Base-by-base conservation (phyloP, 2,888 invertebrate species). In the Miltochrista miniata region DNA sequence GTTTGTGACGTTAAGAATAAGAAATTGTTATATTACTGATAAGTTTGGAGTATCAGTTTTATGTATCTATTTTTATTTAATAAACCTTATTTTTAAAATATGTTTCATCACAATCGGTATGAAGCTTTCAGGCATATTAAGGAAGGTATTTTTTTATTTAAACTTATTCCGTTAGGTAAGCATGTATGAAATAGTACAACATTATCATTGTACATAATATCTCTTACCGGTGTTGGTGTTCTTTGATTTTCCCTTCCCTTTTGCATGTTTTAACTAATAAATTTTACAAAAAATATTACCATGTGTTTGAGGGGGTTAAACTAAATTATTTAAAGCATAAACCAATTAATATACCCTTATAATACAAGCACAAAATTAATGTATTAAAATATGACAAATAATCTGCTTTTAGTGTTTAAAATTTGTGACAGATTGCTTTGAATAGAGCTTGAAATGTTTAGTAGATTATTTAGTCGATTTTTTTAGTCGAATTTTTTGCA, bases 121-220 rank as follows among this genome's bases (percentile, higher is more conserved):
- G 85, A 87, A 88, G 90, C 90, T 90, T 91, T 91, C 90, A 89
- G 79, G 83, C 84, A 70, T 66, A 69, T 35, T 10, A 57, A 39
- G 36, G 29, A 53, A 47, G 45, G 44, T 47, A 43, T 48, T 49
- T 45, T 51, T 45, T 50, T 35, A 39, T 38, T 14, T 34, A 51
- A 46, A 40, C 49, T 41, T 52, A 54, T 45, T 44, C 48, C 60
- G 44, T 56, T 52, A 54, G 48, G 66, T 77, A 86, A 88, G 90
- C 90, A 90, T 90, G 90, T 90, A 88, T 90, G 89, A 82, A 85
- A 82, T 85, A 79, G 73, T 70, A 53, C 41, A 50, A 49, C 51
- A 37, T 42, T 46, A 47, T 54, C 43, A 12, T 68, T 68, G 64
- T 70, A 63, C 49, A 55, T 70, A 60, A 62, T 64, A 48, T 66